Conservation (phyloP, 2,888 invertebrate genomes). For the Machimus rusticus region DNA sequence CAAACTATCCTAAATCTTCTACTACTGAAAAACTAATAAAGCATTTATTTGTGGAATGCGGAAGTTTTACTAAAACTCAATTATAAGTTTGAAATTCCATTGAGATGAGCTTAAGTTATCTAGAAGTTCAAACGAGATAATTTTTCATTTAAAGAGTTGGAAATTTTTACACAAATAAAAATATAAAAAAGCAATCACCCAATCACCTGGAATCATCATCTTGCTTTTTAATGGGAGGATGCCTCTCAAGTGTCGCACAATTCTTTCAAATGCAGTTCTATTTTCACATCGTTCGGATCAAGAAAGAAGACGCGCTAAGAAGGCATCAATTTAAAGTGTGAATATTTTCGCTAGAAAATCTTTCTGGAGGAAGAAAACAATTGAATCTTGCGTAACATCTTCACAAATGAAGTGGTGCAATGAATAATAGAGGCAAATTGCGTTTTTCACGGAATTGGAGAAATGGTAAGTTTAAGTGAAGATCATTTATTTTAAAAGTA, state of each 20-base stretch:
- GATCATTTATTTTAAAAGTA: background rate
- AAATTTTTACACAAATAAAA: background rate
- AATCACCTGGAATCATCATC: background rate
- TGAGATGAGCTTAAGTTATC: background rate
- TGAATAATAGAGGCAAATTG: background rate
- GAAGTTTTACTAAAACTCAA: background rate
- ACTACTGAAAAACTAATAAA: background rate
- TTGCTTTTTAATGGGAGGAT: background rate
- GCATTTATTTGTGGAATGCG: background rate
- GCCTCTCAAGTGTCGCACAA: background rate
- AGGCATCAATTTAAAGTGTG: background rate
- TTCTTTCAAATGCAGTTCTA: background rate
- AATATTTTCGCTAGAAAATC: background rate
- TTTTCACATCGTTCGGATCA: background rate
- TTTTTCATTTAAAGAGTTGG: background rate
- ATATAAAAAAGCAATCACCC: constrained; percentile 3
- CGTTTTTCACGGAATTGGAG: background rate
- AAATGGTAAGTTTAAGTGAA: background rate
- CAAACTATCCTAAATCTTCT: background rate
- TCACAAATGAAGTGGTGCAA: background rate
- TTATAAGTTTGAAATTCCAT: background rate
- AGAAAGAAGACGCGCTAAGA: background rate
- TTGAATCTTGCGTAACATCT: background rate
- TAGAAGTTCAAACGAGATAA: background rate
- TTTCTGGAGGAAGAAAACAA: background rate